phyloP scores from a whole-genome alignment of 2,113 vertebrate species.

The Bufo gargarizans region DNA sequence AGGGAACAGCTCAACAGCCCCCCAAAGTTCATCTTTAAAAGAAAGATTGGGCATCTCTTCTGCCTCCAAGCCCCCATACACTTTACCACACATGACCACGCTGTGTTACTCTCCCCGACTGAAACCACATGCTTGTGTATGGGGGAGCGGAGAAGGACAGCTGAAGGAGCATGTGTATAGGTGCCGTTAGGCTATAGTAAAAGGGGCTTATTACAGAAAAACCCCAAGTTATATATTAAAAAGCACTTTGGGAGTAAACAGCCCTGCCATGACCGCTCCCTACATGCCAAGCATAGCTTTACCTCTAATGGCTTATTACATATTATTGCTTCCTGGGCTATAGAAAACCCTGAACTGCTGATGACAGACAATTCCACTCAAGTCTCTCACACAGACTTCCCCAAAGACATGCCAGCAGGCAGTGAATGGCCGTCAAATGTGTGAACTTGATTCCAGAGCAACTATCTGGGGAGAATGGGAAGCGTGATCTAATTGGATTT shows the following conservation, averaged over 20 bases:
- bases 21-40: no score
- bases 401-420: slow-evolving; percentile 5
- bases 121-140: no score
- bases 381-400: not conserved
- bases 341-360: not conserved
- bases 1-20: no score
- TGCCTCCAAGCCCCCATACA: no score
- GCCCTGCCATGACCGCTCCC: not conserved
- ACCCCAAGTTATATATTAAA: not conserved
- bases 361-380: not conserved
- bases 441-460: slow-evolving; percentile 1
- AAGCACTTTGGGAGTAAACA: not conserved
- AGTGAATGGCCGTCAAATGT: not conserved
- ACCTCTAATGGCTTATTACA: not conserved
- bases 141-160: no score
- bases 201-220: not conserved
- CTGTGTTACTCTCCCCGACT: no score
- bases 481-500: not conserved
- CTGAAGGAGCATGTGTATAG: no score
- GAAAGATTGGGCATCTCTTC: no score
- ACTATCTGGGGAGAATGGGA: not conserved
- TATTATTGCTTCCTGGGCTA: not conserved
- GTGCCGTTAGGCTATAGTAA: no score
- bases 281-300: not conserved
- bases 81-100: no score